These are phyloP conservation scores for Margarornis squamiger DNA, from an alignment of 2,797 vertebrate species.

Conservation along the genomic window DNA sequence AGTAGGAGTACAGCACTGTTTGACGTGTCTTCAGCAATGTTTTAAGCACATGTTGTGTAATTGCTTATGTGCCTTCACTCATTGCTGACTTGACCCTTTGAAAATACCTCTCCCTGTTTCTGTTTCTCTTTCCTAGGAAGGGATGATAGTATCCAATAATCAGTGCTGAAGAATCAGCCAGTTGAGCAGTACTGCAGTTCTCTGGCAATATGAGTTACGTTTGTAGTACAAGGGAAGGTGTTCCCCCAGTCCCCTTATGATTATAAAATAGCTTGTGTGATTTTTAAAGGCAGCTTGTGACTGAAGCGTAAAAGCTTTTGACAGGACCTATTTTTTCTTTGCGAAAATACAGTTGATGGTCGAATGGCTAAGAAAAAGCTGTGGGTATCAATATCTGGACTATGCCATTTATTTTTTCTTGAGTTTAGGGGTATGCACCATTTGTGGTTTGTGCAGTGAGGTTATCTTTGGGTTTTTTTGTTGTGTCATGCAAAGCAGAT, in stretches of 20 bases:
- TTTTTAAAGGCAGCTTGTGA: neutral
- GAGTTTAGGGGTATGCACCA: neutral
- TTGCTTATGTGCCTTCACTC: neutral
- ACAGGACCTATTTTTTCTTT: neutral
- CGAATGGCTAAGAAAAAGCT: neutral
- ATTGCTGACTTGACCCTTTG: neutral
- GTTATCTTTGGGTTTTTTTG: neutral
- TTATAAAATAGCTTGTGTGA: neutral
- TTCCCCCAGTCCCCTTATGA: neutral
- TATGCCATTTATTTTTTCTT: neutral
- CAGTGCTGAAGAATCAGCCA: neutral
- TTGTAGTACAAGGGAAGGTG: neutral
- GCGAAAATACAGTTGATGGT: neutral
- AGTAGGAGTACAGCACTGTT: neutral
- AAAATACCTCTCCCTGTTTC: neutral
- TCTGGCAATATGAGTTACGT: neutral
- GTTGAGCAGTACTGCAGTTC: neutral
- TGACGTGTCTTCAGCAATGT: neutral
- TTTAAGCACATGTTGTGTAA: neutral
- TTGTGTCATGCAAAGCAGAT: neutral
- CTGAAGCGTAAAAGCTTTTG: neutral
- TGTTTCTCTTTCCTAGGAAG: neutral
- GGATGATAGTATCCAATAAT: neutral
- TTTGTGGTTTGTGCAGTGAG: neutral
- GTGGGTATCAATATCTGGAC: neutral